Evolutionary conservation across 2,888 invertebrate species (phyloP).

Genomic region (Helicoverpa assulta): DNA sequence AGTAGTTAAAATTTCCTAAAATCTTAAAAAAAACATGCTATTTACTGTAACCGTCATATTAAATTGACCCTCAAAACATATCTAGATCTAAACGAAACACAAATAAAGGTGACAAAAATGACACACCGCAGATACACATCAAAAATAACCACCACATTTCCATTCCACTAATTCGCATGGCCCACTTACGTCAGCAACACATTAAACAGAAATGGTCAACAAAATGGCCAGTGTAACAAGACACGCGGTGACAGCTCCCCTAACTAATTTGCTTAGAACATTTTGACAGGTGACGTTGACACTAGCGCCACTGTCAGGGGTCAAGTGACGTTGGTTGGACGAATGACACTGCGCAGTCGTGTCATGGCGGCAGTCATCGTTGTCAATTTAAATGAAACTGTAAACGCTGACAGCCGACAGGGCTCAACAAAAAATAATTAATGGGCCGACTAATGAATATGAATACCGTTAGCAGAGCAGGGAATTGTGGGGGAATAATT

Average conservation of each 20-base stretch:
- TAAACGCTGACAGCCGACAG: constrained; percentile 75
- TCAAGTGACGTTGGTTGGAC: constrained; percentile 27
- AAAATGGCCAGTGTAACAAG: constrained; percentile 4
- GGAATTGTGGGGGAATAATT: background rate
- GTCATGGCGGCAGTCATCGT: constrained; percentile 67
- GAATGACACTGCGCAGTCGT: constrained; percentile 60
- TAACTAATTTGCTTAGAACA: background rate
- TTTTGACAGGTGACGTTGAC: constrained; percentile 25
- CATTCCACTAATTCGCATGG: constrained; percentile 39
- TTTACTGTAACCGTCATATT: background rate
- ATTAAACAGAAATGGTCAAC: constrained; percentile 45
- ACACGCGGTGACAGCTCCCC: background rate
- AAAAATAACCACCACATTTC: constrained; percentile 17
- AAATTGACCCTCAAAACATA: background rate
- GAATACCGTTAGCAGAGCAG: constrained; percentile 57
- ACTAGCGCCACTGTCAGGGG: constrained; percentile 9
- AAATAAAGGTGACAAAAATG: background rate
- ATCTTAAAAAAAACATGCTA: background rate
- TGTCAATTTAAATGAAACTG: constrained; percentile 83
- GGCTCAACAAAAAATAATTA: constrained; percentile 88
- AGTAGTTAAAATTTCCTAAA: no score
- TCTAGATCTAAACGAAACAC: background rate
- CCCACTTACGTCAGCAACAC: constrained; percentile 29
- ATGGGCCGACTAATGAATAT: constrained; percentile 85
- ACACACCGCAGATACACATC: background rate